Conservation (phyloP, 2,888 invertebrate species). For the Leptura quadrifasciata region DNA sequence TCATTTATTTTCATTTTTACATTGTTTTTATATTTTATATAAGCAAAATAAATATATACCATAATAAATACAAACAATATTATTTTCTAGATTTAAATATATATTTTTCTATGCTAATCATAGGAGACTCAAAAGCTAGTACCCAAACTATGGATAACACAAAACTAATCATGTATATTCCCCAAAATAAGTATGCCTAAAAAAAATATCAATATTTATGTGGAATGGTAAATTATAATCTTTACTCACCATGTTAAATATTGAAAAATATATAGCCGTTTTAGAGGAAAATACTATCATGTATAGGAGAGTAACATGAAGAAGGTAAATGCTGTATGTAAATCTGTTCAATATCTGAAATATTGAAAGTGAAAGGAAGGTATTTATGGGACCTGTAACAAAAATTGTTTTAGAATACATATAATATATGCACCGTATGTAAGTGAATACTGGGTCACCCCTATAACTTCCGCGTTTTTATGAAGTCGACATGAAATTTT, state of each 20-base stretch:
- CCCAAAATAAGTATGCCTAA: constrained; percentile 71
- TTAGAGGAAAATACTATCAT: constrained; percentile 52
- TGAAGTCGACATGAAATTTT: too few relatives aligned
- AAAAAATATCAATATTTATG: constrained; percentile 30
- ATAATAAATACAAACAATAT: not conserved
- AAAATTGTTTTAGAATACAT: not conserved
- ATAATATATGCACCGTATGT: too few relatives aligned
- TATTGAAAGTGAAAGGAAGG: constrained; percentile 74
- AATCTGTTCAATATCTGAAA: constrained; percentile 76
- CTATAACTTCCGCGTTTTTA: too few relatives aligned
- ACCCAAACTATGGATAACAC: constrained; percentile 70
- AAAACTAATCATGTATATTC: constrained; percentile 70
- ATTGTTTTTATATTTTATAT: too few relatives aligned
- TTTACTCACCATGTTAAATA: constrained; percentile 63
- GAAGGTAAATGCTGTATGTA: constrained; percentile 76
- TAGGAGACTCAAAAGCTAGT: constrained; percentile 72
- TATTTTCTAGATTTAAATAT: constrained; percentile 23
- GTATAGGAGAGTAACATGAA: constrained; percentile 71
- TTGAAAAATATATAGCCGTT: constrained; percentile 58
- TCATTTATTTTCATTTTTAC: too few relatives aligned
- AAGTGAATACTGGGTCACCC: too few relatives aligned
- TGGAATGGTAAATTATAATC: not conserved
- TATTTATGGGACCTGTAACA: constrained; percentile 74
- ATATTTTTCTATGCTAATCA: constrained; percentile 71
- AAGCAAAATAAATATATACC: too few relatives aligned